Evolutionary conservation across 1,140 invertebrate species (phyloP).

Genomic region (Paracyclopina nana): DNA sequence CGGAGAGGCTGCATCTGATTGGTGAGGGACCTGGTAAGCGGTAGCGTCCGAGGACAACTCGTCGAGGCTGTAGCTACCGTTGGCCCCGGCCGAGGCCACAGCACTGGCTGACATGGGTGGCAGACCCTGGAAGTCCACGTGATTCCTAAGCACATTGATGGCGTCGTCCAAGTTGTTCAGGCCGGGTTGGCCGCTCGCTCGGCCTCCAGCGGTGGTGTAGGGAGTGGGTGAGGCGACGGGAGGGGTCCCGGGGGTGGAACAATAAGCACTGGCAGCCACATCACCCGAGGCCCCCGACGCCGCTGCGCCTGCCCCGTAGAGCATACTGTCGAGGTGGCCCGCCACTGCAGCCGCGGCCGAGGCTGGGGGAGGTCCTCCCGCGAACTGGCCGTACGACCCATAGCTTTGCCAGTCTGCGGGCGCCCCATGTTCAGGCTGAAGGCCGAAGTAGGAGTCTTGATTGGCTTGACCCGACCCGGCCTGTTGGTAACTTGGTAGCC

Average conservation of each 20-base stretch:
- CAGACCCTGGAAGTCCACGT: background rate
- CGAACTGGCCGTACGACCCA: background rate
- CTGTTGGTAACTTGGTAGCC: background rate
- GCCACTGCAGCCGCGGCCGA: background rate
- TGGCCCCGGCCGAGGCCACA: background rate
- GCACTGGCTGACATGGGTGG: conserved; percentile 6
- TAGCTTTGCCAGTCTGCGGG: background rate
- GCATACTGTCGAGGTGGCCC: background rate
- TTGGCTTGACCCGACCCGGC: background rate
- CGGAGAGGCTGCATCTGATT: background rate
- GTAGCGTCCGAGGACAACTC: conserved; percentile 1
- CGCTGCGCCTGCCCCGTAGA: background rate
- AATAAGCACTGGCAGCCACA: background rate
- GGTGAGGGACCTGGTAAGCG: background rate
- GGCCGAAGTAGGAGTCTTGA: background rate
- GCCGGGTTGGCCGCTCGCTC: background rate
- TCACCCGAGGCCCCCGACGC: too few species aligned
- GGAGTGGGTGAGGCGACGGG: conserved; percentile 4
- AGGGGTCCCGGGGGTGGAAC: conserved; percentile 5
- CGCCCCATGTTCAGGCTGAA: background rate
- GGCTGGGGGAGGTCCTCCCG: background rate
- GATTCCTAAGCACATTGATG: conserved; percentile 6
- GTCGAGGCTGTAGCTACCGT: background rate
- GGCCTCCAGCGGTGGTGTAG: background rate
- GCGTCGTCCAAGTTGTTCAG: conserved; percentile 10